Evolutionary conservation across 2,888 invertebrate genomes (phyloP).

Genomic region (Leucophenga montana): DNA sequence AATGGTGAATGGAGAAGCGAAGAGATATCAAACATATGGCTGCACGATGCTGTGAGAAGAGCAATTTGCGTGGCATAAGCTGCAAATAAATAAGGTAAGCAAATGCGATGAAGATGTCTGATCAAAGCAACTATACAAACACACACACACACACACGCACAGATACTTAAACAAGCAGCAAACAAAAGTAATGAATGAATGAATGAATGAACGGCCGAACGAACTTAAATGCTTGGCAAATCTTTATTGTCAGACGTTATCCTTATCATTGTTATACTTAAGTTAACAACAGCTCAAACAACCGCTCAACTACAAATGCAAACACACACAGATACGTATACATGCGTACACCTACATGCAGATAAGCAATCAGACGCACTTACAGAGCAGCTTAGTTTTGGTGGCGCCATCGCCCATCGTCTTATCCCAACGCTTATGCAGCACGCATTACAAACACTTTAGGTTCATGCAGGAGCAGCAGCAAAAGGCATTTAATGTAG

Average conservation of each 20-base stretch:
- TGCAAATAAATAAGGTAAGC: conserved; percentile 4
- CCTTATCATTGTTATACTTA: conserved; percentile 68
- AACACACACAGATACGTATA: not conserved
- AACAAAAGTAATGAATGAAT: conserved; percentile 40
- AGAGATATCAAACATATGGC: not conserved
- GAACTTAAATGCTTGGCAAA: conserved; percentile 52
- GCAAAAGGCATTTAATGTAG: too few relatives aligned
- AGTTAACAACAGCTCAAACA: conserved; percentile 65
- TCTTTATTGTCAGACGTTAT: conserved; percentile 58
- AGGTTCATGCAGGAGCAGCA: too few relatives aligned
- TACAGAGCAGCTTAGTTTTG: too few relatives aligned
- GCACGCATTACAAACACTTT: too few relatives aligned
- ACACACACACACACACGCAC: conserved; percentile 7
- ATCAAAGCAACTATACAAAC: conserved; percentile 3
- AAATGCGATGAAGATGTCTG: not conserved
- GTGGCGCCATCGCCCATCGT: too few relatives aligned
- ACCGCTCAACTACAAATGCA: conserved; percentile 32
- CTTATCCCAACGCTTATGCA: too few relatives aligned
- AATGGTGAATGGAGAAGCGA: too few relatives aligned
- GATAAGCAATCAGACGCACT: not conserved
- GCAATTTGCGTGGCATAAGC: conserved; percentile 4
- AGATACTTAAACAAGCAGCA: conserved; percentile 19
- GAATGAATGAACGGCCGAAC: not conserved
- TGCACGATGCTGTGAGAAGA: not conserved
- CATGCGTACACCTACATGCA: not conserved